Base-by-base conservation (phyloP, 2,888 invertebrate species). In the Quadriops clusia region DNA sequence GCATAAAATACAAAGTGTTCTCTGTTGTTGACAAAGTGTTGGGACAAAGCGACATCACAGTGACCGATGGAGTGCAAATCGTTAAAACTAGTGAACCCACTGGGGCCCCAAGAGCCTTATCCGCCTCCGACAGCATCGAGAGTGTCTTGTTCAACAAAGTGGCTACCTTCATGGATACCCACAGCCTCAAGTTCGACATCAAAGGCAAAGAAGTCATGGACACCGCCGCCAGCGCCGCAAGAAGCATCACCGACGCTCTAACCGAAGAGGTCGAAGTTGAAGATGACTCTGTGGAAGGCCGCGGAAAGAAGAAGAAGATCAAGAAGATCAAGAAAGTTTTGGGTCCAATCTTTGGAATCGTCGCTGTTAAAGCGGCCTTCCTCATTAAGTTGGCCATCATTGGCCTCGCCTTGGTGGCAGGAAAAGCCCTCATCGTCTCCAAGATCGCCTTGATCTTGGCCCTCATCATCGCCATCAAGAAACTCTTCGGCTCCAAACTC, bases 391-490 rank as follows among this genome's bases (percentile, higher is more conserved):
- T n/a, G n/a, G n/a, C n/a, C n/a, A n/a, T n/a, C n/a, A n/a, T n/a
- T n/a, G n/a, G n/a, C n/a, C n/a, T 86, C 48, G 85, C 83, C 31
- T 67, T 86, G 39, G 68, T 85, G 24, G 83, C 85, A 22, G 72
- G 86, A 68, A 86, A 87, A 69, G 86, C 86, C 38, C 68, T 87
- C 44, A 63, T 85, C 51, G 70, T 86, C 44, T 84, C 83, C 47
- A 87, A 87, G 67, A 74, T 86, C 38, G 85, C 86, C 3, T 67
- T 87, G 12, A 65, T 84, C 32, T 72, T 86, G 40, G 76, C 83
- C 29, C 74, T 72, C 35, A 68, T 85, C 37, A 72, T 86, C 36
- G 77, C 70, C 3, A 58, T 78, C 36, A 77, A 77, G 62, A 86
- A 86, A 52, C 66, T 86, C 3, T 61, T 84, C 25, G 76, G 73